Evolutionary conservation across 2,797 vertebrate genomes (phyloP).

Genomic region (Eupleurogrammus muticus): DNA sequence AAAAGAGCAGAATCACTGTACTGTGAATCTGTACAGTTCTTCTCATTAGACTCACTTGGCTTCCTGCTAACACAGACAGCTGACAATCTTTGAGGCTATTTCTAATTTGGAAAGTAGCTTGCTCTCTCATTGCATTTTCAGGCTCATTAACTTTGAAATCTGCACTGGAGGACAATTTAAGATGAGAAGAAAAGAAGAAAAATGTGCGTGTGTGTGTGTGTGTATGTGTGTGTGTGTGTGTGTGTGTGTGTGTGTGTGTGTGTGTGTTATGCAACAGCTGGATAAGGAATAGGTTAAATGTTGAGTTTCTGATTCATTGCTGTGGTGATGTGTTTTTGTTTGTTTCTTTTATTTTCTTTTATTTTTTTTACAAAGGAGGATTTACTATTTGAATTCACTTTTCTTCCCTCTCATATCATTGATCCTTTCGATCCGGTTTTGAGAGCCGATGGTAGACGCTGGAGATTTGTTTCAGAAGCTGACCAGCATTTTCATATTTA

Average conservation of each 20-base stretch:
- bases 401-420: conserved; percentile 3
- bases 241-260: no score
- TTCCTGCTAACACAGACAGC: conserved; percentile 23
- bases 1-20: neutral
- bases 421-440: conserved; percentile 26
- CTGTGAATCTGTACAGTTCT: neutral
- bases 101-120: conserved; percentile 28
- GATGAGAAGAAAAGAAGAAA: neutral
- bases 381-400: conserved; percentile 7
- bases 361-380: neutral
- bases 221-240: no score
- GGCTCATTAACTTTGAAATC: conserved; percentile 48
- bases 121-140: conserved; percentile 48
- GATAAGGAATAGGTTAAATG: conserved; percentile 20
- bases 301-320: neutral
- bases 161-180: conserved; percentile 15
- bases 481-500: conserved; percentile 8
- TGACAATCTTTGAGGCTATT: conserved; percentile 36
- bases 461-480: conserved; percentile 4
- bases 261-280: conserved; percentile 6
- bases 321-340: neutral
- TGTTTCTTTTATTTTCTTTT: neutral
- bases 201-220: no score
- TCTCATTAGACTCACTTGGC: conserved; percentile 8
- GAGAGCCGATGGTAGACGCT: neutral